A percentile compares a stretch with the other conserved stretches of the same genome.
Conservation (phyloP, 1,140 invertebrate genomes). For the Bombus turneri region DNA sequence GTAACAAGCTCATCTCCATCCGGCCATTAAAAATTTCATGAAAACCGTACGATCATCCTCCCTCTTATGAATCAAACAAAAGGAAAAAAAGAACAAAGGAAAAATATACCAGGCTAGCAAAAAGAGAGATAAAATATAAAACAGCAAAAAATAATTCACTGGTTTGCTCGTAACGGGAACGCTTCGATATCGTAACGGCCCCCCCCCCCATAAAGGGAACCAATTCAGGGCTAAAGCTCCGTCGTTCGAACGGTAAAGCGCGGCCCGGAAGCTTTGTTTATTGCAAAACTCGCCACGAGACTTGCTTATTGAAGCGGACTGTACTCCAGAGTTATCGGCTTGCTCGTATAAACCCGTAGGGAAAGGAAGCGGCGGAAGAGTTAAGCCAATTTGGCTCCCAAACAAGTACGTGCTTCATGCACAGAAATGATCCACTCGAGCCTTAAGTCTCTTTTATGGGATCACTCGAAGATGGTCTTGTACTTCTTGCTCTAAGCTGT, state of each 20-base stretch:
- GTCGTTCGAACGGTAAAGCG: background rate
- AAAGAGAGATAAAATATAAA: background rate
- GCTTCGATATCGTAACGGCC: background rate
- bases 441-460: constrained; percentile 64
- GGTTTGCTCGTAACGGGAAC: background rate
- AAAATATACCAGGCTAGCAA: too few species aligned
- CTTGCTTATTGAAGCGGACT: background rate
- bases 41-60: background rate
- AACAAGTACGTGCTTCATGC: constrained; percentile 59
- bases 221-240: background rate
- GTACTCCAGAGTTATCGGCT: constrained; percentile 29
- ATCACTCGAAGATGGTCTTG: constrained; percentile 44
- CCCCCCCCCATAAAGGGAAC: background rate
- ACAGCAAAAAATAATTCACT: background rate
- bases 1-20: background rate
- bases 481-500: constrained; percentile 45
- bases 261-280: constrained; percentile 20
- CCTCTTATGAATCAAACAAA: too few species aligned
- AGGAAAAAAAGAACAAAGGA: background rate
- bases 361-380: constrained; percentile 55
- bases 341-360: constrained; percentile 17
- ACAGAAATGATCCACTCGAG: constrained; percentile 63
- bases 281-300: background rate
- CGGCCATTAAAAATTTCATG: background rate
- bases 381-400: constrained; percentile 64